phyloP scores from a whole-genome alignment of 2,888 invertebrate species.

The Apodemia duryi region DNA sequence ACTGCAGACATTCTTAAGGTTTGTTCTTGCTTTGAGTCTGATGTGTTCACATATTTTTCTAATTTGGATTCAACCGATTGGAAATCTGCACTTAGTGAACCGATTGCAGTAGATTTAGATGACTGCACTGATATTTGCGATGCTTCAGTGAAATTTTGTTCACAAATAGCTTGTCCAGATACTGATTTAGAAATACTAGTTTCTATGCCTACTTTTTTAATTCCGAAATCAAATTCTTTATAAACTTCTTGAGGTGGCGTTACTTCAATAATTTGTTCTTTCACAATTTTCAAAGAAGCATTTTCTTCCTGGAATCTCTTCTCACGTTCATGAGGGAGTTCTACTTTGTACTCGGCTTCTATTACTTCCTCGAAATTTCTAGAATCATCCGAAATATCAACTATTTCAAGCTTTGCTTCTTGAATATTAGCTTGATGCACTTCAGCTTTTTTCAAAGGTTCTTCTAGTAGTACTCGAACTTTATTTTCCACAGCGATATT shows the following conservation, averaged over 20 bases:
- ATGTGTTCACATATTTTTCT: neutral
- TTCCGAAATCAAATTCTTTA: constrained; percentile 27
- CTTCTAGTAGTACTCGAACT: constrained; percentile 15
- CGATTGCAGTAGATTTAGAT: constrained; percentile 6
- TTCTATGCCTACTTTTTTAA: constrained; percentile 30
- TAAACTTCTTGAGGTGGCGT: constrained; percentile 23
- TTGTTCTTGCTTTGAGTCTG: constrained; percentile 6
- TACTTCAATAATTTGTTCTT: constrained; percentile 30
- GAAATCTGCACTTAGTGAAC: neutral
- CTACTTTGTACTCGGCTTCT: constrained; percentile 28
- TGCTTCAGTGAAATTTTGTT: constrained; percentile 9
- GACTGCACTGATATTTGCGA: constrained; percentile 6
- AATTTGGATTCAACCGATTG: constrained; percentile 6
- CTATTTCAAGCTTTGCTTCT: constrained; percentile 27
- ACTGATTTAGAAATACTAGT: constrained; percentile 21
- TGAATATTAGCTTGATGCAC: constrained; percentile 19
- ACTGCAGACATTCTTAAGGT: neutral
- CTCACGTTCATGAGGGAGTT: constrained; percentile 24
- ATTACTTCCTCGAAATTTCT: constrained; percentile 29
- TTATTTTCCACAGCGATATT: constrained; percentile 18
- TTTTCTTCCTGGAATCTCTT: constrained; percentile 36
- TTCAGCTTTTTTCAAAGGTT: constrained; percentile 16
- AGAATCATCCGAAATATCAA: constrained; percentile 27
- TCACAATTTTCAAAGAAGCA: constrained; percentile 42
- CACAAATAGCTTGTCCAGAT: constrained; percentile 12